A percentile compares a stretch with the other conserved stretches of the same genome.
phyloP scores from a whole-genome alignment of 2,113 vertebrate genomes.

The Oplegnathus fasciatus region DNA sequence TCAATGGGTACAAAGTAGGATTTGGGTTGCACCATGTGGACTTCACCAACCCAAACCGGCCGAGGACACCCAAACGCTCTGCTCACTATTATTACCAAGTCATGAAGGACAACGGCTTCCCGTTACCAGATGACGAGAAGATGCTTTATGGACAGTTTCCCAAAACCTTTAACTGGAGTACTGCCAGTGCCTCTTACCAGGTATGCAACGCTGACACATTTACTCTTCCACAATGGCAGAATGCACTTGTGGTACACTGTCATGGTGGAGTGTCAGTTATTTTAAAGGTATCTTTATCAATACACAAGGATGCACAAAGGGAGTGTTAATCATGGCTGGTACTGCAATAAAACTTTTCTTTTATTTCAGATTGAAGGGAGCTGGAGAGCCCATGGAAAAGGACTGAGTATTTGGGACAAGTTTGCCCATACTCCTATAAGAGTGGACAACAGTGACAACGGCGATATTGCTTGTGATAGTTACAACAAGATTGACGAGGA shows the following conservation, averaged over 20 bases:
- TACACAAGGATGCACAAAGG: background rate
- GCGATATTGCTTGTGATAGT: conserved; percentile 41
- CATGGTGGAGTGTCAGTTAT: background rate
- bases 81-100: conserved; percentile 89
- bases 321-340: background rate
- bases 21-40: conserved; percentile 93
- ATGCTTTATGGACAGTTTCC: conserved; percentile 26
- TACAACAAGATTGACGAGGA: conserved; percentile 47
- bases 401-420: conserved; percentile 47
- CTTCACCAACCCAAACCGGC: conserved; percentile 84
- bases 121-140: conserved; percentile 36
- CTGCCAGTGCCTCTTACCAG: conserved; percentile 40
- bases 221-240: background rate
- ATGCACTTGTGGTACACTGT: too few species aligned
- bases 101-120: conserved; percentile 76
- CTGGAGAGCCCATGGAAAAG: conserved; percentile 50
- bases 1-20: conserved; percentile 87
- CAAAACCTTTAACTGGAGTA: conserved; percentile 30
- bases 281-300: background rate
- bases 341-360: background rate
- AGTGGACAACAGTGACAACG: conserved; percentile 24
- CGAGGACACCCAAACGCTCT: conserved; percentile 91
- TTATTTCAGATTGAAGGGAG: conserved; percentile 45
- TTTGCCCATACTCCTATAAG: conserved; percentile 47
- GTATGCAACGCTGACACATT: background rate